A percentile compares a stretch with the other conserved stretches of the same genome.
These are phyloP conservation scores for Oreochromis niloticus DNA, from an alignment of 2,113 vertebrate genomes.

Conservation along the genomic window DNA sequence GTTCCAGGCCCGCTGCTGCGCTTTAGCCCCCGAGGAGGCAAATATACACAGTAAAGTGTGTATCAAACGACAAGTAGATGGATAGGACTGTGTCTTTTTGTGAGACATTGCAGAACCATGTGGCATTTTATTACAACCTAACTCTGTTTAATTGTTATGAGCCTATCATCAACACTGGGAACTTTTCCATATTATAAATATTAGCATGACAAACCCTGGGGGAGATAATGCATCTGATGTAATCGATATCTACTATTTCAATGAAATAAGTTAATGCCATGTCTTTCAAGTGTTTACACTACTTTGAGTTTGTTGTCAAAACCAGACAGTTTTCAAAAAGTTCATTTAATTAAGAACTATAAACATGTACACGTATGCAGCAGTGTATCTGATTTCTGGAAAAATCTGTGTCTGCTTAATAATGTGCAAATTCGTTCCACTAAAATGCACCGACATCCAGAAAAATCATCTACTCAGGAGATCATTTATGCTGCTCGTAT, in stretches of 20 bases:
- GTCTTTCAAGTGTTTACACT: neutral
- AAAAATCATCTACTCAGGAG: neutral
- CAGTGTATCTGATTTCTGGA: neutral
- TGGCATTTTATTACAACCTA: constrained; percentile 30
- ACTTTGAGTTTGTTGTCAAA: neutral
- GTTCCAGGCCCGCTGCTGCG: constrained; percentile 48
- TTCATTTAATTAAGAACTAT: neutral
- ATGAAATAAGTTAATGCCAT: neutral
- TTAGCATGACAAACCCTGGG: neutral
- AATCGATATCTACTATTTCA: neutral
- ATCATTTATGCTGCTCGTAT: neutral
- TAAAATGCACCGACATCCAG: neutral
- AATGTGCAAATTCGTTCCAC: neutral
- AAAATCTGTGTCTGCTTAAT: neutral
- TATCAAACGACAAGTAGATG: neutral
- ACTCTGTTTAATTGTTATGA: neutral
- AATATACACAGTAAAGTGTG: neutral
- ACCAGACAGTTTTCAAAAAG: neutral
- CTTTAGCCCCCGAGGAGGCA: neutral
- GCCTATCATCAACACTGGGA: neutral
- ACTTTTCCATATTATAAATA: neutral
- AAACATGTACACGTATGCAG: neutral
- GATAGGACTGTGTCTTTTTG: neutral
- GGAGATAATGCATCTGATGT: neutral
- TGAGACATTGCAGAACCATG: constrained; percentile 19